A percentile compares a stretch with the other conserved stretches of the same genome.
These are phyloP conservation scores for Gnatocerus cornutus DNA, from an alignment of 2,888 invertebrate genomes.

Conservation along the genomic window DNA sequence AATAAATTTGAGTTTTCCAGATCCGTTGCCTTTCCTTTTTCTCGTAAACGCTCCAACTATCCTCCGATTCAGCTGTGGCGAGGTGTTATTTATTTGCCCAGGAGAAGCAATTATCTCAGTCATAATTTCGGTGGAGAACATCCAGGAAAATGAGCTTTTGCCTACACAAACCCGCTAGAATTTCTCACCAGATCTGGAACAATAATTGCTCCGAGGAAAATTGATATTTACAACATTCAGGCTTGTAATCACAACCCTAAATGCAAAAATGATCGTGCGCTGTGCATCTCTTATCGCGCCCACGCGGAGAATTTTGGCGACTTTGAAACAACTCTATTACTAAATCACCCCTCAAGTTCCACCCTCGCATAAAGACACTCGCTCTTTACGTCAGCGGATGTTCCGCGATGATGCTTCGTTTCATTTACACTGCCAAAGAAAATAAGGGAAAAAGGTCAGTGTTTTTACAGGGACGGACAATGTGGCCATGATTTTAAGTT, in stretches of 20 bases:
- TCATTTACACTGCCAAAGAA: conserved; percentile 14
- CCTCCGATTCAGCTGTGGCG: conserved; percentile 17
- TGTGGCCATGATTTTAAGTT: conserved; percentile 5
- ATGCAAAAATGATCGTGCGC: conserved; percentile 35
- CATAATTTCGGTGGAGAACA: conserved; percentile 25
- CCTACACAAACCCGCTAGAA: conserved; percentile 8
- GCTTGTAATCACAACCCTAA: conserved; percentile 25
- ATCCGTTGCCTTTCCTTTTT: too few species aligned
- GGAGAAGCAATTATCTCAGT: conserved; percentile 36
- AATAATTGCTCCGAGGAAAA: conserved; percentile 38
- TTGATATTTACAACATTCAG: conserved; percentile 32
- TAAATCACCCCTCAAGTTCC: conserved; percentile 26
- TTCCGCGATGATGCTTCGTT: conserved; percentile 16
- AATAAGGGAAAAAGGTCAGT: conserved; percentile 14
- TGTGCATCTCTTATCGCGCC: conserved; percentile 22
- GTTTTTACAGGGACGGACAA: conserved; percentile 14
- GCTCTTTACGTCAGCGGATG: conserved; percentile 28
- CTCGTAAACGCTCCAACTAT: conserved; percentile 21
- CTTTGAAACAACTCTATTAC: conserved; percentile 23
- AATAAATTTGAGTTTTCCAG: too few species aligned
- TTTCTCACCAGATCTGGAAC: neutral
- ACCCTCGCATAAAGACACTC: conserved; percentile 16
- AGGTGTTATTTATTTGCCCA: conserved; percentile 38
- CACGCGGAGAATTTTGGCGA: conserved; percentile 29
- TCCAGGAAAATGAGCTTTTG: conserved; percentile 30